Percentiles rank a stretch among this genome's conserved stretches.
Evolutionary conservation across 2,113 vertebrate species (phyloP).

Genomic region (Esox niger): DNA sequence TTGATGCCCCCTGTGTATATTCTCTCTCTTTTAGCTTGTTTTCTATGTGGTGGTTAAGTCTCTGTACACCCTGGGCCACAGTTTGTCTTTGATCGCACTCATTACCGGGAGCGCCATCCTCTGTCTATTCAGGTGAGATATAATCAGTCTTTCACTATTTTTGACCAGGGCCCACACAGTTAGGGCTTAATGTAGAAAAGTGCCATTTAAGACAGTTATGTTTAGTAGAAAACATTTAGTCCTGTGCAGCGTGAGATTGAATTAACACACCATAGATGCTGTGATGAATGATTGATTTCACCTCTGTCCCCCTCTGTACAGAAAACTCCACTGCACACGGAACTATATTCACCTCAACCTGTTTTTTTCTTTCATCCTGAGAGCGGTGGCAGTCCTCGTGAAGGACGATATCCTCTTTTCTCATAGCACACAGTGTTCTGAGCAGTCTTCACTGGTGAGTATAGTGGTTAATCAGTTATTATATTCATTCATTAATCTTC

Average conservation of each 20-base stretch:
- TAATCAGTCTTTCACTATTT: neutral
- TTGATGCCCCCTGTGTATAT: neutral
- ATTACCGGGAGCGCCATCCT: constrained; percentile 85
- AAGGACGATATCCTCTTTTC: constrained; percentile 87
- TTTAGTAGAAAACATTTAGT: no score
- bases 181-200: no score
- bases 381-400: constrained; percentile 83
- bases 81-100: constrained; percentile 84
- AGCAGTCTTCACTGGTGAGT: constrained; percentile 67
- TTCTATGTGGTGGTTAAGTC: constrained; percentile 87
- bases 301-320: constrained; percentile 52
- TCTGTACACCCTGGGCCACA: constrained; percentile 88
- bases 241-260: no score
- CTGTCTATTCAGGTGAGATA: constrained; percentile 79
- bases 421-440: constrained; percentile 54
- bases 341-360: constrained; percentile 95
- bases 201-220: no score
- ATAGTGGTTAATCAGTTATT: neutral
- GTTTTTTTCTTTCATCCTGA: constrained; percentile 91
- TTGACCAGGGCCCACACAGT: no score
- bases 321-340: constrained; percentile 90
- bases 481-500: no score
- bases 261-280: neutral
- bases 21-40: constrained; percentile 63
- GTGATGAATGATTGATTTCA: neutral